These are phyloP conservation scores for Dastarcus helophoroides DNA, from an alignment of 2,888 invertebrate species.

Conservation along the genomic window DNA sequence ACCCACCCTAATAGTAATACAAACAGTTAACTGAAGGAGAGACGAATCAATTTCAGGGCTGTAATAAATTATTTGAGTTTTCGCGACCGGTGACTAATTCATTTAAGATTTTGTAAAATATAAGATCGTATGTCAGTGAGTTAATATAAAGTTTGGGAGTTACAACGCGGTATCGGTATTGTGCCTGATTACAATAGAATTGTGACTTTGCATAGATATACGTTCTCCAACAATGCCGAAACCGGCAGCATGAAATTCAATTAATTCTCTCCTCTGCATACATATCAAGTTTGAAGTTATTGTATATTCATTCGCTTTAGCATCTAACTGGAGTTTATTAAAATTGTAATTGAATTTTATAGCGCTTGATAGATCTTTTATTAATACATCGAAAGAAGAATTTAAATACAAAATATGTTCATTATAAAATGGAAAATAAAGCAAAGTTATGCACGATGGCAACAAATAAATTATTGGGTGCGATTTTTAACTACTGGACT, in stretches of 20 bases:
- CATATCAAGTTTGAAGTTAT: slow-evolving; percentile 30
- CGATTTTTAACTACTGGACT: too few species aligned
- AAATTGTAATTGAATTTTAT: slow-evolving; percentile 20
- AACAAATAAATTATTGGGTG: too few species aligned
- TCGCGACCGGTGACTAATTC: not conserved
- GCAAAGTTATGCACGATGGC: too few species aligned
- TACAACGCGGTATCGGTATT: slow-evolving; percentile 30
- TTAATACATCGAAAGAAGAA: too few species aligned
- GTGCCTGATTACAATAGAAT: slow-evolving; percentile 31
- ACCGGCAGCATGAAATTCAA: slow-evolving; percentile 29
- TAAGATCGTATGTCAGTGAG: slow-evolving; percentile 17
- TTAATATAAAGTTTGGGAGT: slow-evolving; percentile 33
- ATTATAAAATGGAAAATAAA: too few species aligned
- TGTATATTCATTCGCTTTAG: slow-evolving; percentile 24
- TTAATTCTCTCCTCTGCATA: slow-evolving; percentile 29
- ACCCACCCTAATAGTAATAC: too few species aligned
- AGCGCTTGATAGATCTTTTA: slow-evolving; percentile 7
- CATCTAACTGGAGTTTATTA: slow-evolving; percentile 19
- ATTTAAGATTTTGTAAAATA: not conserved
- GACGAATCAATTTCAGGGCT: too few species aligned
- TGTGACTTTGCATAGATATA: slow-evolving; percentile 36
- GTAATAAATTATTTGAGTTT: too few species aligned
- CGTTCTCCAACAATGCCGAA: slow-evolving; percentile 27
- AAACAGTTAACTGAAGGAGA: too few species aligned
- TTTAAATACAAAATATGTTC: too few species aligned